phyloP scores from a whole-genome alignment of 2,888 invertebrate genomes.

The Galeopsomyia nigrocyanea region DNA sequence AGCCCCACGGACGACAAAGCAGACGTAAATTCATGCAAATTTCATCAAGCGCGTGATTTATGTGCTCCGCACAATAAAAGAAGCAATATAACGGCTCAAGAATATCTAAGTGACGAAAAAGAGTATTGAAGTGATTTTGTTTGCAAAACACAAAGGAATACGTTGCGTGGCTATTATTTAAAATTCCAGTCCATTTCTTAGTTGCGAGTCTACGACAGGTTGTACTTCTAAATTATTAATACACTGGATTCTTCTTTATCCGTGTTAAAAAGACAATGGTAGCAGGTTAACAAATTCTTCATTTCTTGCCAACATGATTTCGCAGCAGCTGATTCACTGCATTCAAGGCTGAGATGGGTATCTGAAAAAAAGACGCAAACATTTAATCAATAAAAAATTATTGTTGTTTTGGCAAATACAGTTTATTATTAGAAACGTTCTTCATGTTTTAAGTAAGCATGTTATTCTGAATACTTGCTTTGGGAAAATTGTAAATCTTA shows the following conservation, averaged over 20 bases:
- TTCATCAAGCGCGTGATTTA: slow-evolving; percentile 31
- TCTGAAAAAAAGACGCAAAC: slow-evolving; percentile 68
- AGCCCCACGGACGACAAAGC: slow-evolving; percentile 5
- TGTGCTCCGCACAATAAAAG: slow-evolving; percentile 29
- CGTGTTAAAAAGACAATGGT: slow-evolving; percentile 14
- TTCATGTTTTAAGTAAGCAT: no score
- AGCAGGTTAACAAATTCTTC: slow-evolving; percentile 7
- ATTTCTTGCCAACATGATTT: slow-evolving; percentile 67
- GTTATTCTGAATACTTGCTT: no score
- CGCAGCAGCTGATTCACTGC: slow-evolving; percentile 77
- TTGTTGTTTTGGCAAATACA: no score
- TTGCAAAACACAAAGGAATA: slow-evolving; percentile 29
- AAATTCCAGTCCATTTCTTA: not conserved
- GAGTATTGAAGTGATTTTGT: slow-evolving; percentile 35
- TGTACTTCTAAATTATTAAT: slow-evolving; percentile 25
- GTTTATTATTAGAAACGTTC: no score
- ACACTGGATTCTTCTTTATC: slow-evolving; percentile 31
- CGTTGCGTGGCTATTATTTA: slow-evolving; percentile 16
- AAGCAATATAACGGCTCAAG: slow-evolving; percentile 10
- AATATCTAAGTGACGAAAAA: slow-evolving; percentile 25
- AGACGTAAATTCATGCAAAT: slow-evolving; percentile 39
- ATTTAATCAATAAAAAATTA: no score
- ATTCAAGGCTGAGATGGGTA: slow-evolving; percentile 77
- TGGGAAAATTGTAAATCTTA: no score
- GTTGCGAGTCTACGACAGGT: not conserved